Evolutionary conservation across 2,113 vertebrate genomes (phyloP).

Genomic region (Oceanites oceanicus): DNA sequence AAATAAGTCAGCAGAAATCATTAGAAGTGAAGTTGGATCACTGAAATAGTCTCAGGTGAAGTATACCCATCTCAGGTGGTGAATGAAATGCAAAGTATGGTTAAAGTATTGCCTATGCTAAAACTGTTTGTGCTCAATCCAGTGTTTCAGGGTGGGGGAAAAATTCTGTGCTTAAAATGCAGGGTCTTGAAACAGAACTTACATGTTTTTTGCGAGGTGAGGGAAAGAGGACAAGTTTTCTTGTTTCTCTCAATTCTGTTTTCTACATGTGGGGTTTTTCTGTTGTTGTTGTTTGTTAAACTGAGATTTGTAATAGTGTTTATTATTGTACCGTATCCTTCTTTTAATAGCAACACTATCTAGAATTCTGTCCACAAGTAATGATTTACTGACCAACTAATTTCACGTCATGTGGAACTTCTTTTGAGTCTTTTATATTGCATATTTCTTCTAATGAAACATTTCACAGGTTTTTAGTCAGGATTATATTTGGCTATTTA

Average conservation of each 20-base stretch:
- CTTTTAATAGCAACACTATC: neutral
- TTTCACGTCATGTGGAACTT: neutral
- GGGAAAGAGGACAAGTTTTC: neutral
- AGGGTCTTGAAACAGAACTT: neutral
- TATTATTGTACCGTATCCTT: neutral
- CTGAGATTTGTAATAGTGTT: neutral
- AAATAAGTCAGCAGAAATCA: neutral
- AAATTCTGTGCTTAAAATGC: neutral
- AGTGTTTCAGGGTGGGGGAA: neutral
- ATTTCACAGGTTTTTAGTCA: neutral
- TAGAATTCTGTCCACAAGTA: neutral
- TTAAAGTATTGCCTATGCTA: neutral
- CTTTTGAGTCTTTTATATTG: neutral
- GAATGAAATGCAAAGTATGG: neutral
- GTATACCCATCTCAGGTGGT: neutral
- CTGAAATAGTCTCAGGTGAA: neutral
- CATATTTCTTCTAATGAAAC: neutral
- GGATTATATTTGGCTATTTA: neutral
- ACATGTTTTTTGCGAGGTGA: accelerated
- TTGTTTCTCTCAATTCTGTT: neutral
- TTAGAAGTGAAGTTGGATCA: neutral
- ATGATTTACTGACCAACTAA: neutral
- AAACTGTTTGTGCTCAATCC: neutral
- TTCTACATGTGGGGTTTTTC: accelerated
- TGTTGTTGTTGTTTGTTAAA: neutral